These are phyloP conservation scores for Gorsachius magnificus DNA, from an alignment of 2,797 vertebrate genomes.

Conservation along the genomic window DNA sequence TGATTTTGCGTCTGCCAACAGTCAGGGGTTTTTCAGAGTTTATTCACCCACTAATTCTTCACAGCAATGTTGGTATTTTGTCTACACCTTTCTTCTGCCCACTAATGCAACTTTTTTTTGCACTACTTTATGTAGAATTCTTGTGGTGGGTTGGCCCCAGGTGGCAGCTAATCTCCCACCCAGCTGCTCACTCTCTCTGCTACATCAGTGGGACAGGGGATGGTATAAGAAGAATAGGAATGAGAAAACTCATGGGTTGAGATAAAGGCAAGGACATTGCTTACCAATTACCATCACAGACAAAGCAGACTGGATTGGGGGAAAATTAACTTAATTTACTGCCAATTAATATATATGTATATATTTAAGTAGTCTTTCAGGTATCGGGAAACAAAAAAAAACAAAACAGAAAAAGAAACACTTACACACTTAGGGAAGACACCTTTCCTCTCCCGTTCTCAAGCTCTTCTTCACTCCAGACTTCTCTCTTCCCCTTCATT, in stretches of 20 bases:
- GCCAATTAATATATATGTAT: not conserved
- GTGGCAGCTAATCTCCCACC: not conserved
- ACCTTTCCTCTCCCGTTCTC: not conserved
- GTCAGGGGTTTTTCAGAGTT: not conserved
- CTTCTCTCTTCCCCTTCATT: not conserved
- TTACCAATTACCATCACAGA: not conserved
- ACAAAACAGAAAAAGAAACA: not conserved
- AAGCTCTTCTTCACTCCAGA: not conserved
- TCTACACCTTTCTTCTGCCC: not conserved
- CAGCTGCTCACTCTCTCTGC: not conserved
- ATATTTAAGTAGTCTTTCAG: not conserved
- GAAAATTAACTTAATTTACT: not conserved
- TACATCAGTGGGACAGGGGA: not conserved
- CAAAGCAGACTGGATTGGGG: not conserved
- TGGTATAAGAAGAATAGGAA: not conserved
- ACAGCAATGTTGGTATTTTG: constrained; percentile 4
- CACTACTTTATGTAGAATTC: not conserved
- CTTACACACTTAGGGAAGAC: not conserved
- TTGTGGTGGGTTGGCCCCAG: not conserved
- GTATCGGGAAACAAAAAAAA: not conserved
- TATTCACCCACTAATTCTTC: constrained; percentile 26
- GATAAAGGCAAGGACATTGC: not conserved
- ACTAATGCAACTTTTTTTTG: not conserved
- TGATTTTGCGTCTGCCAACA: constrained; percentile 51
- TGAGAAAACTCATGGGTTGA: not conserved